Base-by-base conservation (phyloP, 2,888 invertebrate genomes). In the Melangyna quadrimaculata region DNA sequence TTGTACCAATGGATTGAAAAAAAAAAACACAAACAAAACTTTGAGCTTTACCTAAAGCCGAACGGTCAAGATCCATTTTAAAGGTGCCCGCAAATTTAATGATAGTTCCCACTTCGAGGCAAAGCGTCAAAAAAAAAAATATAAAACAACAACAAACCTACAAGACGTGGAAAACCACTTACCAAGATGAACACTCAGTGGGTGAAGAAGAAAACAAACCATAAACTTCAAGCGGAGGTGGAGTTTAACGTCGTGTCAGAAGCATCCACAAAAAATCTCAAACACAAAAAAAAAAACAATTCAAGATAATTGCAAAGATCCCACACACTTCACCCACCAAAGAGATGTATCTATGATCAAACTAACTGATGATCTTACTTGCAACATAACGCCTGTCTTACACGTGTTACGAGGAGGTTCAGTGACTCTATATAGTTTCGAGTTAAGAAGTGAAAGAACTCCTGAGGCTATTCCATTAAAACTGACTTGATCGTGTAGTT, bases 301-400 rank as follows among this genome's bases (percentile, higher is more conserved):
- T 40, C 53, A 19, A 69, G 72, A 72, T 83, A 83, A 83, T 83
- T 83, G 73, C 73, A 70, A 48, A 65, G 73, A 73, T 73, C 82
- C 82, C 82, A 83, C 82, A 69, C 82, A 73, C 69, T 82, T 78
- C 72, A 78, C 67, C 69, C 78, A 69, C 73, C 55, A 69, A 59
- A 59, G 22, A 48, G 27, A 65, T 59, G 67, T 79, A 77, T 72
- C 40, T 71, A 67, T 51, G 71, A 67, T 32, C 67, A 29, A 32
- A 43, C 24, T 51, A 65, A 71, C 70, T 57, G 75, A 75, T 57
- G 69, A 65, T 71, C 65, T 71, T n/a, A n/a, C n/a, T n/a, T 67
- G 71, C 77, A 61, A 71, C 45, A 69, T 63, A 78, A 74, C 55
- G 75, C 61, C 24, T 43, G 55, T 51, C 48, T 29, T 69, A 61